These are phyloP conservation scores for Bedellia somnulentella DNA, from an alignment of 2,888 invertebrate genomes.

Conservation along the genomic window DNA sequence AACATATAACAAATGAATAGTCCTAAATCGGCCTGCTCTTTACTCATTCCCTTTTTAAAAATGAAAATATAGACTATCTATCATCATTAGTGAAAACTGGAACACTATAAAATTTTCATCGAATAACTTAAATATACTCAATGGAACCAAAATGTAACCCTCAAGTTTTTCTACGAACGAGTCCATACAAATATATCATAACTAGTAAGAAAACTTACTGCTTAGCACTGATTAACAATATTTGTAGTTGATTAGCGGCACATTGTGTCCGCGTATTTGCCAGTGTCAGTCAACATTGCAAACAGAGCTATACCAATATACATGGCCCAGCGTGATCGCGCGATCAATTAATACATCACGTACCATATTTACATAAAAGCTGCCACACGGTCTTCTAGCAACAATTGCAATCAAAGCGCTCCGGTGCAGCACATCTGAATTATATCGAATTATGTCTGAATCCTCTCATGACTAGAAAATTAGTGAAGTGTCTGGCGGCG, in stretches of 20 bases:
- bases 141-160: too few relatives aligned
- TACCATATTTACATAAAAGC: conserved; percentile 9
- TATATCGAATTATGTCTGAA: too few relatives aligned
- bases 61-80: too few relatives aligned
- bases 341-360: conserved; percentile 28
- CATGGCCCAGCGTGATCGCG: conserved; percentile 18
- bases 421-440: conserved; percentile 3
- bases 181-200: too few relatives aligned
- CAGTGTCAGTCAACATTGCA: conserved; percentile 5
- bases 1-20: too few relatives aligned
- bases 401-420: conserved; percentile 14
- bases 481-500: conserved; percentile 29
- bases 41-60: too few relatives aligned
- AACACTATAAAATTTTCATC: too few relatives aligned
- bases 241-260: conserved; percentile 16
- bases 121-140: too few relatives aligned
- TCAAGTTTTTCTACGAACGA: too few relatives aligned
- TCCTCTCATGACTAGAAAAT: conserved; percentile 29
- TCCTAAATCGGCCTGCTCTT: too few relatives aligned
- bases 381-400: neutral
- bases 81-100: too few relatives aligned
- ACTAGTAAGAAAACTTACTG: conserved; percentile 10
- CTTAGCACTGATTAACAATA: conserved; percentile 15
- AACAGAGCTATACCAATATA: conserved; percentile 3
- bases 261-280: conserved; percentile 8